Conservation (phyloP, 1,140 invertebrate species). For the Colletes latitarsis region DNA sequence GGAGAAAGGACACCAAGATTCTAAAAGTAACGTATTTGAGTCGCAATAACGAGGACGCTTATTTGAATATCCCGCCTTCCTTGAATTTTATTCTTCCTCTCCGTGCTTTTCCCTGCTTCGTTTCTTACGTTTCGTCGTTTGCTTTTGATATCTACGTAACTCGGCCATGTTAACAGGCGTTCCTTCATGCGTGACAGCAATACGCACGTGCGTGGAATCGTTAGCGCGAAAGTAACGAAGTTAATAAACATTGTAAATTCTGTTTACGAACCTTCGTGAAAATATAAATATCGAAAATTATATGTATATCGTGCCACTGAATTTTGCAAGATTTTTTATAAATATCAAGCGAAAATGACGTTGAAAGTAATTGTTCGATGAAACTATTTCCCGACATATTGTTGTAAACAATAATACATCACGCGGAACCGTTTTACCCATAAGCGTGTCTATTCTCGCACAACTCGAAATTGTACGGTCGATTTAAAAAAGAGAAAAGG, state of each 20-base stretch:
- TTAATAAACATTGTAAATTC: slow-evolving; percentile 21
- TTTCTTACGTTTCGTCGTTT: slow-evolving; percentile 48
- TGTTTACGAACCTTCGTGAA: neutral
- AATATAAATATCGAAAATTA: neutral
- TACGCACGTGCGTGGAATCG: slow-evolving; percentile 36
- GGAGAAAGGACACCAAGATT: neutral
- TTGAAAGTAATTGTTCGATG: neutral
- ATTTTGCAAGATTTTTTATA: no score
- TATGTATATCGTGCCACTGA: no score
- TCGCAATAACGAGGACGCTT: slow-evolving; percentile 38
- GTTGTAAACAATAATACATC: neutral
- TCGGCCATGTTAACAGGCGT: slow-evolving; percentile 23
- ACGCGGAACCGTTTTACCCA: neutral
- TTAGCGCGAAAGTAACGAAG: slow-evolving; percentile 39
- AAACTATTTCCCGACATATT: slow-evolving; percentile 5
- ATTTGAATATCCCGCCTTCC: slow-evolving; percentile 44
- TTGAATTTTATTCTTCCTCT: slow-evolving; percentile 37
- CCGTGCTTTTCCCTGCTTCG: neutral
- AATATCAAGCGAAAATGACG: neutral
- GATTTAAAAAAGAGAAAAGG: slow-evolving; percentile 56
- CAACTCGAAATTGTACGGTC: slow-evolving; percentile 59
- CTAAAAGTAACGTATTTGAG: slow-evolving; percentile 28
- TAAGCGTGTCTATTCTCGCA: neutral
- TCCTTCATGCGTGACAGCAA: slow-evolving; percentile 35
- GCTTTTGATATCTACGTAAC: slow-evolving; percentile 32